Evolutionary conservation across 2,888 invertebrate species (phyloP).

Genomic region (Brassicogethes aeneus): DNA sequence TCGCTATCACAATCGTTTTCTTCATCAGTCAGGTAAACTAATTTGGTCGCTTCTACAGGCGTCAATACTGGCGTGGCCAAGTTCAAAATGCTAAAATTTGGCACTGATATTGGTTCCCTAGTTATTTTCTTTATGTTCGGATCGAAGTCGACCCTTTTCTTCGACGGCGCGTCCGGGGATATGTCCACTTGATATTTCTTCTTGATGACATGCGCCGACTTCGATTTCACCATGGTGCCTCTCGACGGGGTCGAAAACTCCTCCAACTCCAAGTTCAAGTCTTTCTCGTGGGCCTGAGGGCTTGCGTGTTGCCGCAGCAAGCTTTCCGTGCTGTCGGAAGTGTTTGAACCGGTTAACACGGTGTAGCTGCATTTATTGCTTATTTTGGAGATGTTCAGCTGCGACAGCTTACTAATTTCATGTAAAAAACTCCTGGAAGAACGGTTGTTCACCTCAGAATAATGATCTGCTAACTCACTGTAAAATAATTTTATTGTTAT

Average conservation of each 20-base stretch:
- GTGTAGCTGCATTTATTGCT: slow-evolving; percentile 63
- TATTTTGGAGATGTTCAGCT: slow-evolving; percentile 57
- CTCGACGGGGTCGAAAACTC: slow-evolving; percentile 33
- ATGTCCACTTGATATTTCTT: slow-evolving; percentile 37
- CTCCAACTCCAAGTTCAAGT: slow-evolving; percentile 23
- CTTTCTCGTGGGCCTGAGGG: slow-evolving; percentile 19
- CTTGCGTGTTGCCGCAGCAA: slow-evolving; percentile 39
- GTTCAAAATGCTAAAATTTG: slow-evolving; percentile 56
- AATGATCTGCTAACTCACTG: slow-evolving; percentile 29
- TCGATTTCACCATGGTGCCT: slow-evolving; percentile 46
- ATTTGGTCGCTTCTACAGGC: slow-evolving; percentile 56
- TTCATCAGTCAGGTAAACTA: slow-evolving; percentile 63
- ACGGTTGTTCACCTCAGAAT: slow-evolving; percentile 22
- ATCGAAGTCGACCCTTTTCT: slow-evolving; percentile 37
- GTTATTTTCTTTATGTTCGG: slow-evolving; percentile 40
- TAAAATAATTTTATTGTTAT: background rate
- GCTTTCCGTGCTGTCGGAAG: slow-evolving; percentile 61
- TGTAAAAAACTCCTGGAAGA: slow-evolving; percentile 36
- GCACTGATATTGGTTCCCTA: slow-evolving; percentile 64
- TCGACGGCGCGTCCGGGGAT: slow-evolving; percentile 30
- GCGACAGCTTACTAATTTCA: slow-evolving; percentile 63
- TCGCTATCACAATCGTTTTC: slow-evolving; percentile 43
- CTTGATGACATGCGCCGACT: slow-evolving; percentile 50
- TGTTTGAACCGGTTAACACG: slow-evolving; percentile 48
- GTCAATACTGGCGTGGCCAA: slow-evolving; percentile 57